phyloP scores from a whole-genome alignment of 64 coral and sea anemone genomes.

The Actinia tenebrosa region DNA sequence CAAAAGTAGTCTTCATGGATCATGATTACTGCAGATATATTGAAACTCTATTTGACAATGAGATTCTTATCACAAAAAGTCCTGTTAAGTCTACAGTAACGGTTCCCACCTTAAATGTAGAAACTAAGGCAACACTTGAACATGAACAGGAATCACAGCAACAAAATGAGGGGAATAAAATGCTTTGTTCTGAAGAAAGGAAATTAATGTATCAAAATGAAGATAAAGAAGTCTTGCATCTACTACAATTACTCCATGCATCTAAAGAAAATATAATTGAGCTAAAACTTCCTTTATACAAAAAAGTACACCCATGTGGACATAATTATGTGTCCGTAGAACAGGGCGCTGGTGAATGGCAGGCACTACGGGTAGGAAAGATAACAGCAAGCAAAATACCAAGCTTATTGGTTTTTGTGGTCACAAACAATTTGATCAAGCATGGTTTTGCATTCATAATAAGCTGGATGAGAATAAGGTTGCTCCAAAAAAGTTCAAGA shows the following conservation, averaged over 20 bases:
- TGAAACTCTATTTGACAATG: conserved; percentile 14
- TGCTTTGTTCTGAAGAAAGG: neutral
- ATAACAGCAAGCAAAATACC: conserved; percentile 32
- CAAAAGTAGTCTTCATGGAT: conserved; percentile 24
- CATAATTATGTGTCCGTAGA: conserved; percentile 18
- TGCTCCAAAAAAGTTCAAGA: conserved; percentile 12
- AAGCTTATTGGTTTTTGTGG: conserved; percentile 24
- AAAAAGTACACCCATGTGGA: conserved; percentile 12
- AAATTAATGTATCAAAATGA: conserved; percentile 19
- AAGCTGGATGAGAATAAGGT: conserved; percentile 30
- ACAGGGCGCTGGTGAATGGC: conserved; percentile 15
- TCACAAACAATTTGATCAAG: conserved; percentile 27
- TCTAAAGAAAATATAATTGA: conserved; percentile 19
- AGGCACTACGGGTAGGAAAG: conserved; percentile 14
- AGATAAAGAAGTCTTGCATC: conserved; percentile 4
- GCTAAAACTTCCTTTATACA: conserved; percentile 28
- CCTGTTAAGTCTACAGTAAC: conserved; percentile 12
- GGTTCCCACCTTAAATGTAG: neutral
- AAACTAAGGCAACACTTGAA: too few species aligned
- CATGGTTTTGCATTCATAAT: conserved; percentile 34
- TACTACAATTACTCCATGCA: conserved; percentile 15
- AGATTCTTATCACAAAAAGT: neutral
- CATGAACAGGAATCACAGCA: too few species aligned
- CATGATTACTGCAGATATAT: conserved; percentile 23
- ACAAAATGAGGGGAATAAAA: too few species aligned